Base-by-base conservation (phyloP, 2,797 vertebrate genomes). In the Ctenopoma kingsleyae region DNA sequence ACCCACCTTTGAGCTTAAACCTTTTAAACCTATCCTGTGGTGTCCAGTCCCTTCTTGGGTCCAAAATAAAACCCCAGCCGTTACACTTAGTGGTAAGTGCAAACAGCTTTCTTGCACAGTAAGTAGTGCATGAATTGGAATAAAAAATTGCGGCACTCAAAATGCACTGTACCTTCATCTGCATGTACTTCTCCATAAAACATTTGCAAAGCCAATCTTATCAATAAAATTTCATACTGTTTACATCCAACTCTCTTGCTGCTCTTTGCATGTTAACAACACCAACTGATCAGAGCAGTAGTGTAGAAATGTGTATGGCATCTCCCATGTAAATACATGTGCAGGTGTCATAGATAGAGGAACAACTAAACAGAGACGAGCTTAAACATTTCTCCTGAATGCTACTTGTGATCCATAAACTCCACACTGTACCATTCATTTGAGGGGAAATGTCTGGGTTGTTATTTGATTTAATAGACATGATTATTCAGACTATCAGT, bases 161-260 rank as follows among this genome's bases (percentile, higher is more conserved):
- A 38, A 38, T 38, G 36, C 36, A 38, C 12, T 36, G 22, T 54
- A 32, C 35, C 41, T 48, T 38, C 11, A 41, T 17, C 13, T 38
- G 36, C 11, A 52, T 20, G 10, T 11, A 25, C 38, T 15, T 49
- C 27, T 20, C 49, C 4, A 9, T 52, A 27, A 53, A 32, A 38
- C 57, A 57, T n/a, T 19, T 52, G 47, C 17, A 64, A 55, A 48
- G 16, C 23, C 17, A 57, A 12, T 27, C 47, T 47, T 16, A 53
- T n/a, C 7, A 51, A 27, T 25, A 16, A 62, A 44, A 17, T 68
- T 12, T 2, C 3, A 38, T 12, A 38, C 35, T 20, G 17, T 40
- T 52, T 46, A 47, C 17, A 20, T 27, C 19, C 16, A 1, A 15
- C 16, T 56, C 50, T 64, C 13, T 38, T 38, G 11, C 11, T 38